These are phyloP conservation scores for Protonibea diacanthus DNA, from an alignment of 2,797 vertebrate genomes.

Conservation along the genomic window DNA sequence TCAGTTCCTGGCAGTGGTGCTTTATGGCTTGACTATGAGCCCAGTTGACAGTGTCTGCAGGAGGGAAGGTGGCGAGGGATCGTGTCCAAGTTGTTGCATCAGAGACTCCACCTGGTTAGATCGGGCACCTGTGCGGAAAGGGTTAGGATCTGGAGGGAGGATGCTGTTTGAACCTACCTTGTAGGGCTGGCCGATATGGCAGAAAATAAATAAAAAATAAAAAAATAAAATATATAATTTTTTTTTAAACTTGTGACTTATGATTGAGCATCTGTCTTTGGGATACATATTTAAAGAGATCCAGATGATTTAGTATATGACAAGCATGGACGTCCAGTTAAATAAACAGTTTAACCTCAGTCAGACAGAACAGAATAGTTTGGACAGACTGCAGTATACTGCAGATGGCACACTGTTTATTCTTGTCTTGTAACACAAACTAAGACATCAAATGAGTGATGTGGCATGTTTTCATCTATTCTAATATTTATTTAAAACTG, in stretches of 20 bases:
- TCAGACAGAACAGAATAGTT: not conserved
- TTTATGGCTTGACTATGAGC: not conserved
- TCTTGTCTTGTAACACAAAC: too few relatives aligned
- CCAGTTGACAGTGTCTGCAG: not conserved
- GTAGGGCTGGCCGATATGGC: not conserved
- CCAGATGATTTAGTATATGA: not conserved
- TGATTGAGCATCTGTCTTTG: not conserved
- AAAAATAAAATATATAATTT: too few relatives aligned
- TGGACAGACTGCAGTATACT: not conserved
- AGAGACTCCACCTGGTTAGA: not conserved
- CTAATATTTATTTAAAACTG: too few relatives aligned
- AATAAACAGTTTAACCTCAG: not conserved
- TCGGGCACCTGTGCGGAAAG: constrained; percentile 2
- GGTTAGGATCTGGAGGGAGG: not conserved
- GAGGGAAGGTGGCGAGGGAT: constrained; percentile 3
- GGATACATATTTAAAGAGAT: not conserved
- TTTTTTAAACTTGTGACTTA: too few relatives aligned
- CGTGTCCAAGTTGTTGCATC: constrained; percentile 14
- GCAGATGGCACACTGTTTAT: too few relatives aligned
- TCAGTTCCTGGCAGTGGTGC: not conserved
- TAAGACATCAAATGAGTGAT: not conserved
- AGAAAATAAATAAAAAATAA: too few relatives aligned
- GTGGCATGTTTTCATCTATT: too few relatives aligned
- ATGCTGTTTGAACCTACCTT: not conserved
- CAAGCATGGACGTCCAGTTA: not conserved